Evolutionary conservation across 2,797 vertebrate species (phyloP), one percentile per base, ranked within the genome.

Genomic region (Myripristis murdjan): DNA sequence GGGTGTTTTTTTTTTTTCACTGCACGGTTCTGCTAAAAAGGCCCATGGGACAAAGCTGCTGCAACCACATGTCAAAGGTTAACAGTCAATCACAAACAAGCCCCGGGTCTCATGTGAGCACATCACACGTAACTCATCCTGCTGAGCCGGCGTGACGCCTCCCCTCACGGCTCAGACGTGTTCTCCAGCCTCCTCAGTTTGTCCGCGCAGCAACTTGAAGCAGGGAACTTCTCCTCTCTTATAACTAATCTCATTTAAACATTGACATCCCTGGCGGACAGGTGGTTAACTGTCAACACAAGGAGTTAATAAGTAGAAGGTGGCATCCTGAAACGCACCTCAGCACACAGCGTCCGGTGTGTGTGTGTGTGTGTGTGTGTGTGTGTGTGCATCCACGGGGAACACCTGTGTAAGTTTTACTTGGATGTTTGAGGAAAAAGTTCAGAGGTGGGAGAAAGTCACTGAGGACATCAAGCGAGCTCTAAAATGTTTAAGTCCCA

Each of bases 261-360:
- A 64, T 88, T 83, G 24, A 83, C 63, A 0, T 70, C 63, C 48
- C 23, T 37, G 7, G 33, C 39, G 56, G 47, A 15, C 15, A 7
- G 46, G 7, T 2, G 6, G n/a, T 64, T 85, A 24, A 55, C 43
- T 48, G 63, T 59, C 28, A 70, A 69, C 70, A 59, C 5, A 16
- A 7, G 35, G 22, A 52, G 89, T 90, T 89, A 89, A 86, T 87
- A 46, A 70, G 54, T 79, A 76, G 51, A 67, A 23, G 66, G 55
- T 3, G 1, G 16, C 11, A 8, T 33, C 23, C 20, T 24, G 52
- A 23, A 33, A 61, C 49, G n/a, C 73, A 49, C 39, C 46, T 5
- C 37, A 14, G 0, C 39, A 37, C 4, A 31, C 7, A n/a, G n/a
- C n/a, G n/a, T n/a, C n/a, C n/a, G n/a, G n/a, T n/a, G n/a, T n/a